Evolutionary conservation across 2,888 invertebrate genomes (phyloP), one percentile per base, ranked within the genome.

Genomic region (Melanostoma mellinum): DNA sequence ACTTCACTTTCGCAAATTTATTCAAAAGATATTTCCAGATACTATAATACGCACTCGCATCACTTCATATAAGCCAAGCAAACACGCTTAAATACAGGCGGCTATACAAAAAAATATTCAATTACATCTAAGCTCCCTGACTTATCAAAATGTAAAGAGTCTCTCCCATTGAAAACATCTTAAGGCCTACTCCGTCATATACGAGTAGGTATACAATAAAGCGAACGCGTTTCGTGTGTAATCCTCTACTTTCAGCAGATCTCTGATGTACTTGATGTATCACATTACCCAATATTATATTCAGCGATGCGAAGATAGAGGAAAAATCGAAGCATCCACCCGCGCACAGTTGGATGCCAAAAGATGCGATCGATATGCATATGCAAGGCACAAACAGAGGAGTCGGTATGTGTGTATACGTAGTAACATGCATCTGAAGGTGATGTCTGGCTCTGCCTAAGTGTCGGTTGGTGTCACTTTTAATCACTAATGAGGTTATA

Each of bases 401-500:
- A 42, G 44, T 46, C n/a, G 3, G 38, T 6, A 3, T 33, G 44
- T 35, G 5, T 8, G 35, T 20, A 38, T 38, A 40, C 53, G 65
- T 52, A 46, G 50, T 10, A 52, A 46, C 36, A 46, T 67, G 72
- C 73, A 74, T 67, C 69, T 63, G 65, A 75, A 61, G 74, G 56
- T 72, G 75, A 78, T 79, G 79, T 71, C 78, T 58, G 69, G 36
- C 42, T 55, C 30, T 71, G 67, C 74, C 60, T 84, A 79, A 75
- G 84, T 84, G 84, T 78, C 79, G 74, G 74, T 61, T 74, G 65
- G 71, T 84, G 84, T 84, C 84, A 84, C 79, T 79, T 84, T 74
- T 75, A 79, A 79, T 84, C 84, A 68, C 79, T 84, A 84, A 84
- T 84, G 84, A 84, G 84, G 84, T 79, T 79, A 84, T 84, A 84